Evolutionary conservation across 2,888 invertebrate species (phyloP).

Genomic region (Aleiodes alternator): DNA sequence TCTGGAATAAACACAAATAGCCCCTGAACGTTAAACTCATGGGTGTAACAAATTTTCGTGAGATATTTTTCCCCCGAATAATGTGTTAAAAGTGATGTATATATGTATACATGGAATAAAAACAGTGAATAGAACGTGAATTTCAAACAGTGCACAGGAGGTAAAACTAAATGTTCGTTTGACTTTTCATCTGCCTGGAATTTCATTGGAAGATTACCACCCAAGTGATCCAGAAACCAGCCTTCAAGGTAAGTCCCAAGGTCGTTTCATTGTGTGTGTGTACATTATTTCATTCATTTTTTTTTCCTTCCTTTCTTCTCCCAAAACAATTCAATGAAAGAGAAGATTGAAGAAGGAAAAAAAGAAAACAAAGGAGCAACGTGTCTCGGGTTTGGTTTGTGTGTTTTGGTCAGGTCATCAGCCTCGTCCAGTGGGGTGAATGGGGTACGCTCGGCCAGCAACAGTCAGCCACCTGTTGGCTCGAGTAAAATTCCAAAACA

Average conservation of each 20-base stretch:
- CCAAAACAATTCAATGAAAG: neutral
- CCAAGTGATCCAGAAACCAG: neutral
- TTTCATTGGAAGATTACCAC: neutral
- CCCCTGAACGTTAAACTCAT: no score
- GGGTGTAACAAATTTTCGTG: no score
- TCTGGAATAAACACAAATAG: no score
- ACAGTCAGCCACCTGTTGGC: constrained; percentile 62
- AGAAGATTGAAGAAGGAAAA: neutral
- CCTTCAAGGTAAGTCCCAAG: constrained; percentile 15
- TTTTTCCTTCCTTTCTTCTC: no score
- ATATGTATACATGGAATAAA: no score
- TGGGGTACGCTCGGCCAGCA: constrained; percentile 51
- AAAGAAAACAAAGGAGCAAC: neutral
- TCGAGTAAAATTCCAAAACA: constrained; percentile 45
- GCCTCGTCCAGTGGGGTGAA: constrained; percentile 42
- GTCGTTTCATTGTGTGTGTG: neutral
- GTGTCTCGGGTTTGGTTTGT: neutral
- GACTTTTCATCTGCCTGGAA: neutral
- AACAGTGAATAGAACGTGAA: constrained; percentile 9
- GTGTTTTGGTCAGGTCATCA: constrained; percentile 37
- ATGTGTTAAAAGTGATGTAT: no score
- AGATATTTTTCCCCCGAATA: no score
- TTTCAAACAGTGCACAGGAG: constrained; percentile 15
- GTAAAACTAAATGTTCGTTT: no score
- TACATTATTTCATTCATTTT: neutral